These are phyloP conservation scores for Leptopilina myrica DNA, from an alignment of 2,888 invertebrate species.

Conservation along the genomic window DNA sequence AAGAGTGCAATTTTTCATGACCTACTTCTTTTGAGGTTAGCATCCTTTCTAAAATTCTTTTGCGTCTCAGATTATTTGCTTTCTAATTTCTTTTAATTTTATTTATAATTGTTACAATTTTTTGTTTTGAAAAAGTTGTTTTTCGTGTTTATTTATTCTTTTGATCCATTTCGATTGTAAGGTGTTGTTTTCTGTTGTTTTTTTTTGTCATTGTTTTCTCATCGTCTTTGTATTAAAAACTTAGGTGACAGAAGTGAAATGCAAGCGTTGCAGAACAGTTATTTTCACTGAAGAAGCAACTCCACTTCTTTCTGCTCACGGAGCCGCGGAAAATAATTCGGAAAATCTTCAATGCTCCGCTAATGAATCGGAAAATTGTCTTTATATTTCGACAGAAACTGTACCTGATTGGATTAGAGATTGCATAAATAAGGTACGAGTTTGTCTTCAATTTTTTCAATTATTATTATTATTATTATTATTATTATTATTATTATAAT, in stretches of 20 bases:
- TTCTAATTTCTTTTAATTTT: no score
- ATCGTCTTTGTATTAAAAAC: neutral
- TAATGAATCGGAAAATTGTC: slow-evolving; percentile 60
- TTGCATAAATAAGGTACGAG: slow-evolving; percentile 56
- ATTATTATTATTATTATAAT: no score
- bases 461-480: no score
- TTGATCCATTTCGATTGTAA: neutral
- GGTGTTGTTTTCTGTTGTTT: neutral
- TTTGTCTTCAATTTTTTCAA: neutral
- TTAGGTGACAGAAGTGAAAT: slow-evolving; percentile 64
- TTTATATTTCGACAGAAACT: slow-evolving; percentile 61
- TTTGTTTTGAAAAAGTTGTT: neutral
- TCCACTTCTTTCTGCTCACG: slow-evolving; percentile 61
- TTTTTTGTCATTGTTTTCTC: neutral
- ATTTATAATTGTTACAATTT: no score
- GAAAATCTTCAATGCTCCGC: slow-evolving; percentile 61
- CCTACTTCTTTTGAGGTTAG: no score
- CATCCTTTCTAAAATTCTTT: no score
- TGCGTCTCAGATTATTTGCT: no score
- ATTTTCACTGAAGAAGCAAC: slow-evolving; percentile 64
- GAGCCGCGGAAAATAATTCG: slow-evolving; percentile 53
- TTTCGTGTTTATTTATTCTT: no score
- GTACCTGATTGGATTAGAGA: slow-evolving; percentile 64
- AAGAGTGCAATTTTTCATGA: no score
- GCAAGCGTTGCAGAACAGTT: slow-evolving; percentile 61